Evolutionary conservation across 1,140 invertebrate species (phyloP).

Genomic region (Drosophila novamexicana): DNA sequence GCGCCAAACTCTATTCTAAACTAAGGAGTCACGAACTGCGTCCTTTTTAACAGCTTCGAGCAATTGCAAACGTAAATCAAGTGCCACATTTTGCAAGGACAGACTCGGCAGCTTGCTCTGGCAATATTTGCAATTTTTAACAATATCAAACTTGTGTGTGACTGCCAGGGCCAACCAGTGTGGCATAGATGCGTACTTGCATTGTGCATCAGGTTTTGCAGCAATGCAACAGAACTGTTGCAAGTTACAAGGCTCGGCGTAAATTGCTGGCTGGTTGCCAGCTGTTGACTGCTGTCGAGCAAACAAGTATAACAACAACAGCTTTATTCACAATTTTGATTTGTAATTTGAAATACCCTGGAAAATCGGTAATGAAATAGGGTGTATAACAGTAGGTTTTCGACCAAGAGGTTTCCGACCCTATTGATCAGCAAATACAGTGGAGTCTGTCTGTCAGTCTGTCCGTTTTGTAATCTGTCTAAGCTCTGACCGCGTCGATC

Average conservation of each 20-base stretch:
- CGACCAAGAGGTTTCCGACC: too few species aligned
- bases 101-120: constrained; percentile 9
- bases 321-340: constrained; percentile 66
- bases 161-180: not conserved
- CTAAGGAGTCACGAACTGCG: constrained; percentile 3
- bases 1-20: not conserved
- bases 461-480: too few species aligned
- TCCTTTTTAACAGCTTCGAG: constrained; percentile 63
- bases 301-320: constrained; percentile 20
- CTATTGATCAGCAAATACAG: too few species aligned
- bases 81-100: constrained; percentile 65
- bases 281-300: constrained; percentile 51
- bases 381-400: too few species aligned
- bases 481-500: too few species aligned
- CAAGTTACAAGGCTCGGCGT: constrained; percentile 18
- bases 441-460: too few species aligned
- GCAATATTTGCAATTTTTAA: constrained; percentile 62
- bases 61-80: constrained; percentile 76
- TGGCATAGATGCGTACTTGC: constrained; percentile 8
- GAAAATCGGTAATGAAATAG: too few species aligned
- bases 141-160: constrained; percentile 37
- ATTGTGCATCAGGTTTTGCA: not conserved
- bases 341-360: constrained; percentile 75
- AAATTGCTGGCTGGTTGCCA: constrained; percentile 36
- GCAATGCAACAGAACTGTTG: constrained; percentile 19